These are phyloP conservation scores for Metacarcinus magister DNA, from an alignment of 2,888 invertebrate genomes.

Conservation along the genomic window DNA sequence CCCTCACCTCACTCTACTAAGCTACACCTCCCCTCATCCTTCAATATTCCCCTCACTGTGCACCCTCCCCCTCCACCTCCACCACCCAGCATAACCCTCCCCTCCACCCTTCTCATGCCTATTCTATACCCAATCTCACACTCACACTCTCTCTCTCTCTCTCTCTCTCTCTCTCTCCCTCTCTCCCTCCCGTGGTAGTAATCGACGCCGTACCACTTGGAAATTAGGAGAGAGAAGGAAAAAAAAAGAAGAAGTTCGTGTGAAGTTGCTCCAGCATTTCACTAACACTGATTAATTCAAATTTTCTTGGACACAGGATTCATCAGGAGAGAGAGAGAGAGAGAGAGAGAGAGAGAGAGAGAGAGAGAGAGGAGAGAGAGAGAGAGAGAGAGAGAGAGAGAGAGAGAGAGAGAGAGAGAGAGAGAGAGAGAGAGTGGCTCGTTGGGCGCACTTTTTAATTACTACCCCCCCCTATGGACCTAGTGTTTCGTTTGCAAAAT, in stretches of 20 bases:
- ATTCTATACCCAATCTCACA: background rate
- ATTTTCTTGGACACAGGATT: conserved; percentile 76
- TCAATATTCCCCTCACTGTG: no score
- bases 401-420: conserved; percentile 36
- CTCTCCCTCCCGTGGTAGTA: conserved; percentile 32
- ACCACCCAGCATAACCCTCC: background rate
- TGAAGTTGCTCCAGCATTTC: conserved; percentile 70
- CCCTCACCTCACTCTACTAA: background rate
- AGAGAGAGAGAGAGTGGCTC: conserved; percentile 49
- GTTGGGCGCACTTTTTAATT: conserved; percentile 77
- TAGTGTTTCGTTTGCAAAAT: conserved; percentile 75
- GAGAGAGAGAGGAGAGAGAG: no score
- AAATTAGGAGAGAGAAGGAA: conserved; percentile 52
- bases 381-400: conserved; percentile 29
- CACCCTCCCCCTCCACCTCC: background rate
- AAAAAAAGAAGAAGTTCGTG: conserved; percentile 67
- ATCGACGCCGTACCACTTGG: conserved; percentile 50
- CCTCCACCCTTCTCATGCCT: background rate
- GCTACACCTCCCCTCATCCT: background rate
- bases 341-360: no score
- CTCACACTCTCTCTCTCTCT: conserved; percentile 29
- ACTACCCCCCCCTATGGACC: conserved; percentile 53
- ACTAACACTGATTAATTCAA: conserved; percentile 78
- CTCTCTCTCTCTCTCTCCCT: conserved; percentile 47
- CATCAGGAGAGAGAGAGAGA: conserved; percentile 66